Percentiles rank a stretch among this genome's conserved stretches.
Conservation (phyloP, 1,140 invertebrate genomes). For the Scaptomyza hsui region DNA sequence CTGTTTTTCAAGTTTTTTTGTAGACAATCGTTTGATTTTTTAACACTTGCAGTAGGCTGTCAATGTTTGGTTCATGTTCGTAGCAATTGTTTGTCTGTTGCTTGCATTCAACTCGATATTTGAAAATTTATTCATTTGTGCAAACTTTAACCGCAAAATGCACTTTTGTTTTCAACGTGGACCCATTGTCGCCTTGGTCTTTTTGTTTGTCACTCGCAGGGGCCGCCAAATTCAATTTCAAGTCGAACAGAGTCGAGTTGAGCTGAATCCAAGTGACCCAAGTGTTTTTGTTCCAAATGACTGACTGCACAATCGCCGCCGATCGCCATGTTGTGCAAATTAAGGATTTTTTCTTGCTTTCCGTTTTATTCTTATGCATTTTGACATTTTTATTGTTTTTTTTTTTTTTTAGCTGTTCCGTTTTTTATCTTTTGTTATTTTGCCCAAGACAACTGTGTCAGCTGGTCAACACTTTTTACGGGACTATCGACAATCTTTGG, state of each 20-base stretch:
- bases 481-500: slow-evolving; percentile 36
- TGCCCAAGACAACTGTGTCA: slow-evolving; percentile 46
- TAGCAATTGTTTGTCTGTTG: slow-evolving; percentile 7
- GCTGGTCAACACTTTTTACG: slow-evolving; percentile 39
- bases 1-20: slow-evolving; percentile 2
- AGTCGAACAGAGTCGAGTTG: background rate
- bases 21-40: slow-evolving; percentile 34
- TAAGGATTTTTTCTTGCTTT: slow-evolving; percentile 45
- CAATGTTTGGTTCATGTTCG: slow-evolving; percentile 28
- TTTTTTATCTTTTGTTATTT: slow-evolving; percentile 20
- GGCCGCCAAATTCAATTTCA: slow-evolving; percentile 14
- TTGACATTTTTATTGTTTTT: slow-evolving; percentile 42
- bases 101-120: slow-evolving; percentile 29
- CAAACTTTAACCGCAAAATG: slow-evolving; percentile 49
- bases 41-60: slow-evolving; percentile 38
- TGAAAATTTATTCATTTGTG: slow-evolving; percentile 47
- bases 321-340: slow-evolving; percentile 45
- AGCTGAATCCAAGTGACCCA: slow-evolving; percentile 7
- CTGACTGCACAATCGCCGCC: slow-evolving; percentile 51
- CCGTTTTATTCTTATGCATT: slow-evolving; percentile 27
- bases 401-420: background rate
- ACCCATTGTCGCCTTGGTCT: slow-evolving; percentile 28
- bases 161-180: slow-evolving; percentile 32
- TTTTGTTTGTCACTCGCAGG: slow-evolving; percentile 17
- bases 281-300: slow-evolving; percentile 49